Base-by-base conservation (phyloP, 1,140 invertebrate species). In the Agraylea sexmaculata region DNA sequence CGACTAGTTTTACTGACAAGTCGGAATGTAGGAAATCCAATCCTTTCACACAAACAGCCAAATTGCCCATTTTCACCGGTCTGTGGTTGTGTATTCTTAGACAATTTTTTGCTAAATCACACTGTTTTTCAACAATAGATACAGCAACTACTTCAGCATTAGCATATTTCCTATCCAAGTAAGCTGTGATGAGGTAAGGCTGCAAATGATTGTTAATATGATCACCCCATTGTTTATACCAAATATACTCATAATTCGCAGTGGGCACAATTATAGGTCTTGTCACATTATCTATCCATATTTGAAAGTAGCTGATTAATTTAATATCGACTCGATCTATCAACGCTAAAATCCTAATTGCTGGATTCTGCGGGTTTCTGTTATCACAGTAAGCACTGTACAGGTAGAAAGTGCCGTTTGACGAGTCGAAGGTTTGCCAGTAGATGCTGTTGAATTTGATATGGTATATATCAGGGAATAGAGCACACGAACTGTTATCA, bases 1-100 rank as follows among this genome's bases (percentile, higher is more conserved):
- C 91, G 12, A 93, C 75, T 3, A 95, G 63, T 4, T 86, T 66
- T 0, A 91, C 83, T 0, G 85, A 90, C 0, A 92, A 57, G 57
- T 95, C 90, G 50, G 90, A 83, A 55, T 90, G 80, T 0, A 89
- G 68, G 50, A 93, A 94, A 56, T 93, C 88, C 8, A 96, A 60
- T 0, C 72, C 91, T 67, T 94, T 96, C 12, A 95, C 90, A 56
- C 91, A 95, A 1, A 95, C 89, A 1, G 87, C 90, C 57, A 95
- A 92, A 1, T 80, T 77, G 51, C 83, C 77, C 49, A 85, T 79
- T 40, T 68, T 66, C 37, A 52, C 60, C 3, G 81, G 78, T 39
- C 74, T 74, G 50, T 87, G 75, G 58, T 87, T 83, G 43, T 87
- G 80, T 1, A 93, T 83, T 2, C 80, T 64, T 12, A 93, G 62